Evolutionary conservation across 2,888 invertebrate species (phyloP).

Genomic region (Gymnosoma rotundatum): DNA sequence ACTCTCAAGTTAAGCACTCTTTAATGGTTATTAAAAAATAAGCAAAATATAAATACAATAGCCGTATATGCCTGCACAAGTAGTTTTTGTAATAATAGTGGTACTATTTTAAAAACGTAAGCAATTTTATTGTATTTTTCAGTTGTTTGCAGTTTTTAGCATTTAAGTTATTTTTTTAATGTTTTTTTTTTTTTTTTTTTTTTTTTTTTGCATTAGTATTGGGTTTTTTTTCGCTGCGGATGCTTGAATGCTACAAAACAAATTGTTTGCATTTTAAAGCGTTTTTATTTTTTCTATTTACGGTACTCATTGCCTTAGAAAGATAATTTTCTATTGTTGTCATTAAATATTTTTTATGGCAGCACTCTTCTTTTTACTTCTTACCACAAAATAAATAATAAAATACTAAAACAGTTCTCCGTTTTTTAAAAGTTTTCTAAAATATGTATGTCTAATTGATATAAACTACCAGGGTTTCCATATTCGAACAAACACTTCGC

Average conservation of each 20-base stretch:
- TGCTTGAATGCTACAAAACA: slow-evolving; percentile 48
- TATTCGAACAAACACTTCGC: slow-evolving; percentile 7
- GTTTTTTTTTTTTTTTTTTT: no score
- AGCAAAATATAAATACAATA: slow-evolving; percentile 20
- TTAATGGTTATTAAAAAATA: slow-evolving; percentile 27
- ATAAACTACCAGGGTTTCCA: background rate
- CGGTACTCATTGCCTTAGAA: slow-evolving; percentile 55
- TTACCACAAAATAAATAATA: slow-evolving; percentile 2
- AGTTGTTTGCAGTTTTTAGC: slow-evolving; percentile 39
- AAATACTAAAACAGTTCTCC: background rate
- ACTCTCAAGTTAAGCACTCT: slow-evolving; percentile 24
- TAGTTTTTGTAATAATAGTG: slow-evolving; percentile 30
- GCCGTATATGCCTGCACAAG: slow-evolving; percentile 19
- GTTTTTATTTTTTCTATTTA: slow-evolving; percentile 47
- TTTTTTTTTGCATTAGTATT: slow-evolving; percentile 34
- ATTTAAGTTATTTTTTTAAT: no score
- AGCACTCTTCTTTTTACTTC: slow-evolving; percentile 5
- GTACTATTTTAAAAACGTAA: slow-evolving; percentile 61
- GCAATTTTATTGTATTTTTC: slow-evolving; percentile 47
- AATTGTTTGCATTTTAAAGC: slow-evolving; percentile 64
- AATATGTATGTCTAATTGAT: no score
- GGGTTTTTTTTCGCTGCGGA: background rate
- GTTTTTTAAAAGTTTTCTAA: slow-evolving; percentile 1
- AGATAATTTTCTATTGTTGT: slow-evolving; percentile 43
- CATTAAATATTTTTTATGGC: slow-evolving; percentile 17